A percentile compares a stretch with the other conserved stretches of the same genome.
Conservation (phyloP, 2,113 vertebrate species). For the Meleagris gallopavo region DNA sequence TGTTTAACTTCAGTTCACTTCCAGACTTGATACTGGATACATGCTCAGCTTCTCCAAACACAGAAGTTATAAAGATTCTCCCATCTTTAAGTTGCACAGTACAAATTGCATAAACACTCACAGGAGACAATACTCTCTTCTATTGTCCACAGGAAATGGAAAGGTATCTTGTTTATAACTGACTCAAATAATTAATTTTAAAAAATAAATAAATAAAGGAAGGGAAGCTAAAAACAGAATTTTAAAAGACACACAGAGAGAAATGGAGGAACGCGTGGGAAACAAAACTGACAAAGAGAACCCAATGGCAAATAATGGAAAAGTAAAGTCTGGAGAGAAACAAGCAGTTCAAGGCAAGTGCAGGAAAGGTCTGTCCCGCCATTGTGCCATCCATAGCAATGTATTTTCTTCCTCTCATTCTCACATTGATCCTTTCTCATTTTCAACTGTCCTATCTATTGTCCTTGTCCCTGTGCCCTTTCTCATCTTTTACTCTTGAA, state of each 20-base stretch:
- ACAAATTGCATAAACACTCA: background rate
- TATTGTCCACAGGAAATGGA: background rate
- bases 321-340: background rate
- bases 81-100: background rate
- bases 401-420: background rate
- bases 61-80: background rate
- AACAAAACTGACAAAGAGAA: background rate
- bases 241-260: rapidly evolving
- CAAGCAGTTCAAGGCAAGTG: background rate
- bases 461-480: background rate
- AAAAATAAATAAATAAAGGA: background rate
- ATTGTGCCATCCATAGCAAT: background rate
- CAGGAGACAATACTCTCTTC: background rate
- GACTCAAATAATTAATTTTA: background rate
- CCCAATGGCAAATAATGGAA: background rate
- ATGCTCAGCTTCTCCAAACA: background rate
- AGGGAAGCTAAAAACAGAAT: background rate
- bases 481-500: background rate
- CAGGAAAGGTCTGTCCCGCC: background rate
- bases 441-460: background rate
- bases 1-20: background rate
- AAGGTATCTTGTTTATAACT: background rate
- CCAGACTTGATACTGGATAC: background rate
- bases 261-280: background rate
- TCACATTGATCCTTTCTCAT: background rate